A percentile compares a stretch with the other conserved stretches of the same genome.
Conservation (phyloP, 2,113 vertebrate species). For the Pteronura brasiliensis region DNA sequence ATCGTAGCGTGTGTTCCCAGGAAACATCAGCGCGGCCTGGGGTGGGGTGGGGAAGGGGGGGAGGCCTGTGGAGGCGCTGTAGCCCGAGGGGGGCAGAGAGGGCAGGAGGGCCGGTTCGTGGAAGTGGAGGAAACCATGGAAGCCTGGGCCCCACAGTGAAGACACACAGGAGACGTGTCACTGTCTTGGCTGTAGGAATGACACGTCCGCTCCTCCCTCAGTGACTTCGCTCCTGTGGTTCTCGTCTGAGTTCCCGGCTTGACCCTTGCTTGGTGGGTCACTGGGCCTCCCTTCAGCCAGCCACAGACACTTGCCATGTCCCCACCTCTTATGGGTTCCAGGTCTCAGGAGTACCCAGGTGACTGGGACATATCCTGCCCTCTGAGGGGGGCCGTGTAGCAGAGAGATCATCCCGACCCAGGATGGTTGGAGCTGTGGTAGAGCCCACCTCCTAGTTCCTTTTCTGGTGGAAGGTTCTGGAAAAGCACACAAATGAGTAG, state of each 20-base stretch:
- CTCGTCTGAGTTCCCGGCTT: not conserved
- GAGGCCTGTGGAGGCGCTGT: accelerated
- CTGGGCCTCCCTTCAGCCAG: not conserved
- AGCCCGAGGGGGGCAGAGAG: not conserved
- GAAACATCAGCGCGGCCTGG: not conserved
- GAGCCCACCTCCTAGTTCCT: not conserved
- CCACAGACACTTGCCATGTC: not conserved
- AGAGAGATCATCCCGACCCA: not conserved
- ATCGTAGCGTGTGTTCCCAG: accelerated
- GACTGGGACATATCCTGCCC: too few species aligned
- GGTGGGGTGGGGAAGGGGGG: not conserved
- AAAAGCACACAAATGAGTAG: not conserved
- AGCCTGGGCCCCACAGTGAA: not conserved
- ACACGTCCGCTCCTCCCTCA: accelerated
- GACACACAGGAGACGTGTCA: not conserved
- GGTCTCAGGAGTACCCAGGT: not conserved
- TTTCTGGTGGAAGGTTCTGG: not conserved
- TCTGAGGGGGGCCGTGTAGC: not conserved
- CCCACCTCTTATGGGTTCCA: not conserved
- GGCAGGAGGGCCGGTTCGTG: too few species aligned
- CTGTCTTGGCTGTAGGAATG: not conserved
- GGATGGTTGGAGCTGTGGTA: not conserved
- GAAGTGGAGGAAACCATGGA: not conserved
- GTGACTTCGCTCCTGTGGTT: accelerated
- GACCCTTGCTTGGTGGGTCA: not conserved